Evolutionary conservation across 1,140 invertebrate genomes (phyloP).

Genomic region (Pogonognathellus flavescens): DNA sequence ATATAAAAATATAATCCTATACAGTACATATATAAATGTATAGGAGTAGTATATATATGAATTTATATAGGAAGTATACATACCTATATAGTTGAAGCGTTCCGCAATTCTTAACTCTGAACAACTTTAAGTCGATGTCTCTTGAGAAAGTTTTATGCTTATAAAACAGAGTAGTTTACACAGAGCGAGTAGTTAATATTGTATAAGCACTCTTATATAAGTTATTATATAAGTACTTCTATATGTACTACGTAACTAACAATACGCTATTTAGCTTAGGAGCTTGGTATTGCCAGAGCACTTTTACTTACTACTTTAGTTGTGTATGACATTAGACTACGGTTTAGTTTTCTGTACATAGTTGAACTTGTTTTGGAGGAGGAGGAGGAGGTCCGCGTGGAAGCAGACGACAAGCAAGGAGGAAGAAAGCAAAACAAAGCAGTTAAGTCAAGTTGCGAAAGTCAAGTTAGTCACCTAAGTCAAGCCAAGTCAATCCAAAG

Average conservation of each 20-base stretch:
- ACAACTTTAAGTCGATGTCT: slow-evolving; percentile 37
- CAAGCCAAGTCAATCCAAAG: not conserved
- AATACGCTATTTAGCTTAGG: not conserved
- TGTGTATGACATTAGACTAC: not conserved
- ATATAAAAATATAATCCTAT: too few relatives aligned
- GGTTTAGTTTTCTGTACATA: not conserved
- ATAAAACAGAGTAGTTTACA: too few relatives aligned
- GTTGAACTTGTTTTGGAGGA: not conserved
- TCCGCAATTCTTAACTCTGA: slow-evolving; percentile 39
- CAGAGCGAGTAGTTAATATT: too few relatives aligned
- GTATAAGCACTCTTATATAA: not conserved
- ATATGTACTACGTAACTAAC: not conserved
- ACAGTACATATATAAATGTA: slow-evolving; percentile 15
- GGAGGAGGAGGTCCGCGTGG: not conserved
- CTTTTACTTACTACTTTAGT: slow-evolving; percentile 16
- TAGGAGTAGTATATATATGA: slow-evolving; percentile 7
- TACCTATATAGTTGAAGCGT: slow-evolving; percentile 4
- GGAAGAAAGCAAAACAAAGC: not conserved
- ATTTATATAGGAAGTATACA: slow-evolving; percentile 22
- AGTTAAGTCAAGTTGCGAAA: slow-evolving; percentile 27
- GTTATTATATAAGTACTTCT: not conserved
- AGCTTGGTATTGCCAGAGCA: not conserved
- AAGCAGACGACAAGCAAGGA: not conserved
- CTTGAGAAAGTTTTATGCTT: slow-evolving; percentile 29
- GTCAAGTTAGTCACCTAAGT: not conserved